phyloP scores from a whole-genome alignment of 2,888 invertebrate species.

The Mermis nigrescens region DNA sequence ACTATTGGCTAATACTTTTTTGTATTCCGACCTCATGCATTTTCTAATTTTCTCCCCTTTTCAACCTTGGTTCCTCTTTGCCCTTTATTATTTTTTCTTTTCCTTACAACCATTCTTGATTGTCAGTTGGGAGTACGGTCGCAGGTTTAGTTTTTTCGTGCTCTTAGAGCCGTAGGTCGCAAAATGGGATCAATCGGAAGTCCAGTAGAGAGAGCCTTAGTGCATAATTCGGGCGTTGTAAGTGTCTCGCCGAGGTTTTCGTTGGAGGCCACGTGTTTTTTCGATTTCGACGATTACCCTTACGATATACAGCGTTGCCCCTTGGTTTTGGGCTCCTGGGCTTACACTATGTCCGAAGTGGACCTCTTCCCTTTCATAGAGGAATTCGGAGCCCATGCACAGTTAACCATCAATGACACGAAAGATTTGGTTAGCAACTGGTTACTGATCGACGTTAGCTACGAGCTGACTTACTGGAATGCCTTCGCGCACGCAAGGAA shows the following conservation, averaged over 20 bases:
- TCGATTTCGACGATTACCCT: constrained; percentile 7
- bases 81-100: too few relatives aligned
- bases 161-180: neutral
- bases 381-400: neutral
- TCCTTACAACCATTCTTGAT: too few relatives aligned
- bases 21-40: too few relatives aligned
- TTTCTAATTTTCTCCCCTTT: too few relatives aligned
- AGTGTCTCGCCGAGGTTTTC: constrained; percentile 3
- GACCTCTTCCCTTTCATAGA: neutral
- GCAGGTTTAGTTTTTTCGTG: too few relatives aligned
- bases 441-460: neutral
- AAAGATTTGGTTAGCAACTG: neutral
- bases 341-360: neutral
- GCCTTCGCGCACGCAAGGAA: neutral
- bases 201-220: neutral
- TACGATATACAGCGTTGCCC: constrained; percentile 10
- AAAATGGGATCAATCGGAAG: neutral
- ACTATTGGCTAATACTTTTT: too few relatives aligned
- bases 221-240: neutral
- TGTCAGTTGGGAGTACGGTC: too few relatives aligned
- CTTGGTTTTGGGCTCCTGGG: constrained; percentile 6
- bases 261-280: constrained; percentile 6
- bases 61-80: too few relatives aligned
- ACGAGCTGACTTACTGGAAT: neutral
- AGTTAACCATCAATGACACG: neutral